Percentiles rank a stretch among this genome's conserved stretches.
These are phyloP conservation scores for Fundulus diaphanus DNA, from an alignment of 2,797 vertebrate species.

Conservation along the genomic window DNA sequence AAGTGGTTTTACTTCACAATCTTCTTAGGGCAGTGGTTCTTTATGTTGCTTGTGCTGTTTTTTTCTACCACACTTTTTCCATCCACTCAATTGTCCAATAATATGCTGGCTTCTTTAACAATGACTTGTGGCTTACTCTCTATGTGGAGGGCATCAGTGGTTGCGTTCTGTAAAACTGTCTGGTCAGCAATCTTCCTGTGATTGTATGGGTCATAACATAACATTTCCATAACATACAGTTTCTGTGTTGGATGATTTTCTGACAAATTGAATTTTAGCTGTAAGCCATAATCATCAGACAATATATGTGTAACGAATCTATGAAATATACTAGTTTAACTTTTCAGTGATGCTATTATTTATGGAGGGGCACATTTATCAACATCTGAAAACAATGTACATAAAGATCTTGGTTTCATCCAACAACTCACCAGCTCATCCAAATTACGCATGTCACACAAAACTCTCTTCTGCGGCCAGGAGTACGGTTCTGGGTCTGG, in stretches of 20 bases:
- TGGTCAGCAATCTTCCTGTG: not conserved
- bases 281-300: not conserved
- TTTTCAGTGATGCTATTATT: not conserved
- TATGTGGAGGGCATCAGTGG: not conserved
- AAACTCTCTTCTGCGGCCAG: conserved; percentile 84
- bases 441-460: conserved; percentile 92
- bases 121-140: not conserved
- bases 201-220: not conserved
- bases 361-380: not conserved
- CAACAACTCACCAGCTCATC: conserved; percentile 92
- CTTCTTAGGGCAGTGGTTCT: not conserved
- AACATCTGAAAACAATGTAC: not conserved
- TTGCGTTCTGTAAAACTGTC: not conserved
- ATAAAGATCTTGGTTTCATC: not conserved
- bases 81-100: not conserved
- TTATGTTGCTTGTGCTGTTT: not conserved
- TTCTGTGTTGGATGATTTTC: not conserved
- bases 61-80: not conserved
- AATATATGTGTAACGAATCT: not conserved
- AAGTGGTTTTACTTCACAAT: not conserved
- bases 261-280: not conserved
- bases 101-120: not conserved
- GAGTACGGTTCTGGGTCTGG: conserved; percentile 69
- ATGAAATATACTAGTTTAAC: not conserved
- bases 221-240: not conserved